Evolutionary conservation across 2,113 vertebrate genomes (phyloP).

Genomic region (Pachypanchax playfairii): DNA sequence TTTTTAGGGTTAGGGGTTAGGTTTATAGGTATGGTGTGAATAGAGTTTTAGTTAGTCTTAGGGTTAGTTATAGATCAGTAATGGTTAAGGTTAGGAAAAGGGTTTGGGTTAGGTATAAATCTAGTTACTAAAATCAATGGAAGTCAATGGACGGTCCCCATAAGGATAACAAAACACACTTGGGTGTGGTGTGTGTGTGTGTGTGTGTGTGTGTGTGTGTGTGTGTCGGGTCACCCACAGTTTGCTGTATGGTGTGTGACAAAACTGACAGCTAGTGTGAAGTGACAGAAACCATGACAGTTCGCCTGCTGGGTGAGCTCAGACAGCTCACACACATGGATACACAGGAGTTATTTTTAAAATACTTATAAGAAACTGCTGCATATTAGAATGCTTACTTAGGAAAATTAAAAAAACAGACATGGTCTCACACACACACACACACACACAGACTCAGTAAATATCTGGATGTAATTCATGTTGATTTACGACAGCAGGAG

Average conservation of each 20-base stretch:
- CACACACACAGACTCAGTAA: too few relatives aligned
- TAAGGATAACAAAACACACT: too few relatives aligned
- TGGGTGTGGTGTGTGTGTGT: background rate
- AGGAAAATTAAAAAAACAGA: background rate
- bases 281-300: constrained; percentile 65
- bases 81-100: too few relatives aligned
- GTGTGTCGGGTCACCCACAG: constrained; percentile 48
- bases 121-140: too few relatives aligned
- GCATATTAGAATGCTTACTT: constrained; percentile 1
- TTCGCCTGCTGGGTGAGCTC: constrained; percentile 15
- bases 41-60: too few relatives aligned
- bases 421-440: background rate
- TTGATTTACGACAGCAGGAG: constrained; percentile 30
- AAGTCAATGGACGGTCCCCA: too few relatives aligned
- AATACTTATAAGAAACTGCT: background rate
- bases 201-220: constrained; percentile 47
- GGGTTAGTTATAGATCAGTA: too few relatives aligned
- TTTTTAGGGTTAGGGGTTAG: too few relatives aligned
- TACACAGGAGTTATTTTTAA: constrained; percentile 1
- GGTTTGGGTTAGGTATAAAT: too few relatives aligned
- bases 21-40: too few relatives aligned
- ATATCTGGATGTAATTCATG: constrained; percentile 33
- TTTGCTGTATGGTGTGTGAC: constrained; percentile 35
- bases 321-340: constrained; percentile 8
- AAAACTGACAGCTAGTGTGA: constrained; percentile 62